These are phyloP conservation scores for Coremacera marginata DNA, from an alignment of 2,888 invertebrate species.

Conservation along the genomic window DNA sequence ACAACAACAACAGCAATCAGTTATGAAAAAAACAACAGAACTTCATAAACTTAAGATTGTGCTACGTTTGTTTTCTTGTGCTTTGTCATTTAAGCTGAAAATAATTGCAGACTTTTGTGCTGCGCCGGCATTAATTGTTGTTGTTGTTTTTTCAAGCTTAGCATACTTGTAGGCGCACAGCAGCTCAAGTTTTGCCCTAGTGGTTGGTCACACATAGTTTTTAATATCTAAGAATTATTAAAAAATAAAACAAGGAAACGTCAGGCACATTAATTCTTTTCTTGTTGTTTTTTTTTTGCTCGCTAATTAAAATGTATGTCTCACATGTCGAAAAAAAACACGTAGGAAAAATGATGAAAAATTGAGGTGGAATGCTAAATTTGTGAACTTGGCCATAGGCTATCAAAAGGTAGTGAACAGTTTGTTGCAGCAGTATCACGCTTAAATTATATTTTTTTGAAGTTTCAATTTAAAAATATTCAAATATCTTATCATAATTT, in stretches of 20 bases:
- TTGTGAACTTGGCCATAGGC: background rate
- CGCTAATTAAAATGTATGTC: slow-evolving; percentile 33
- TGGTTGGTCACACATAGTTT: slow-evolving; percentile 40
- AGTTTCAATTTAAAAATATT: too few species aligned
- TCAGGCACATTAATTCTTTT: slow-evolving; percentile 35
- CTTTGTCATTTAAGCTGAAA: slow-evolving; percentile 68
- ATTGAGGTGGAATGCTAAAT: too few species aligned
- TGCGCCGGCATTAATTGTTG: slow-evolving; percentile 47
- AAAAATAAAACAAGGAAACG: slow-evolving; percentile 55
- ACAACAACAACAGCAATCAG: slow-evolving; percentile 17
- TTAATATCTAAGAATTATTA: slow-evolving; percentile 52
- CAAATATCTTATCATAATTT: too few species aligned
- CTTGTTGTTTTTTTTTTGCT: background rate
- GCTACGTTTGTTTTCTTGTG: slow-evolving; percentile 58
- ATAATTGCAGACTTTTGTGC: slow-evolving; percentile 66
- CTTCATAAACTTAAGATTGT: slow-evolving; percentile 57
- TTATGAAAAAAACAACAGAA: slow-evolving; percentile 35
- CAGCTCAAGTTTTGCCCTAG: background rate
- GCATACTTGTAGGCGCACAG: slow-evolving; percentile 21
- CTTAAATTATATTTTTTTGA: too few species aligned
- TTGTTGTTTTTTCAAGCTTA: slow-evolving; percentile 31
- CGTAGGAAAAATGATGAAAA: background rate
- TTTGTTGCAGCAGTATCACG: too few species aligned
- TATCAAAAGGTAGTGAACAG: too few species aligned
- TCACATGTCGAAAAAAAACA: background rate